Evolutionary conservation across 1,140 invertebrate genomes (phyloP).

Genomic region (Drosophila navojoa): DNA sequence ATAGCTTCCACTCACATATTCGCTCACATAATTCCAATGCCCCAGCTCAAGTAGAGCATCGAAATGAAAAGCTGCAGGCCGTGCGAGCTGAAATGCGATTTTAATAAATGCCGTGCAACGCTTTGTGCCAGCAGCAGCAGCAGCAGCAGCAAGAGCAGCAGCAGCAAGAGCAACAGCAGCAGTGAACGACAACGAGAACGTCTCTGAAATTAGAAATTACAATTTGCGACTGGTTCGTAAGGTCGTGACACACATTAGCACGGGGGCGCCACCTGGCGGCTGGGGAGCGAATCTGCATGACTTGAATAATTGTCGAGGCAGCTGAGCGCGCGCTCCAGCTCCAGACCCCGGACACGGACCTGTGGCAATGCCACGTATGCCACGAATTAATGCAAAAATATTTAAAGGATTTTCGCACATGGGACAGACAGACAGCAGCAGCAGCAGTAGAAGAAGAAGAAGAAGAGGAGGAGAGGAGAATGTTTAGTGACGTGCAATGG

Average conservation of each 20-base stretch:
- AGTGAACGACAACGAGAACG: slow-evolving; percentile 5
- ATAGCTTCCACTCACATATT: too few species aligned
- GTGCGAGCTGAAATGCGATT: slow-evolving; percentile 63
- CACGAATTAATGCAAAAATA: neutral
- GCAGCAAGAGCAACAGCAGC: neutral
- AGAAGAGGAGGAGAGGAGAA: neutral
- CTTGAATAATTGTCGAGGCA: slow-evolving; percentile 61
- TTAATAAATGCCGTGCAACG: slow-evolving; percentile 59
- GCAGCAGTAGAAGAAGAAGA: neutral
- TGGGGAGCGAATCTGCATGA: slow-evolving; percentile 27
- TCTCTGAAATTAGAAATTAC: slow-evolving; percentile 63
- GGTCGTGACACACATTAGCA: slow-evolving; percentile 40
- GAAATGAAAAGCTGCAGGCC: slow-evolving; percentile 31
- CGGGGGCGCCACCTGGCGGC: slow-evolving; percentile 29
- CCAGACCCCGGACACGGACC: neutral
- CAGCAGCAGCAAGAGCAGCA: neutral
- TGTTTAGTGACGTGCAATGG: neutral
- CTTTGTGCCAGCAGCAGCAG: slow-evolving; percentile 16
- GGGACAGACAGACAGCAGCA: too few species aligned
- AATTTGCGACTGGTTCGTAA: slow-evolving; percentile 49
- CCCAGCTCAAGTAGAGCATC: neutral
- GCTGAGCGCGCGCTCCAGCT: neutral
- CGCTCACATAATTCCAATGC: too few species aligned
- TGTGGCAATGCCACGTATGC: slow-evolving; percentile 2
- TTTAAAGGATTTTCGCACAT: neutral